phyloP scores from a whole-genome alignment of 64 coral and sea anemone species.

The Catalaphyllia jardinei region DNA sequence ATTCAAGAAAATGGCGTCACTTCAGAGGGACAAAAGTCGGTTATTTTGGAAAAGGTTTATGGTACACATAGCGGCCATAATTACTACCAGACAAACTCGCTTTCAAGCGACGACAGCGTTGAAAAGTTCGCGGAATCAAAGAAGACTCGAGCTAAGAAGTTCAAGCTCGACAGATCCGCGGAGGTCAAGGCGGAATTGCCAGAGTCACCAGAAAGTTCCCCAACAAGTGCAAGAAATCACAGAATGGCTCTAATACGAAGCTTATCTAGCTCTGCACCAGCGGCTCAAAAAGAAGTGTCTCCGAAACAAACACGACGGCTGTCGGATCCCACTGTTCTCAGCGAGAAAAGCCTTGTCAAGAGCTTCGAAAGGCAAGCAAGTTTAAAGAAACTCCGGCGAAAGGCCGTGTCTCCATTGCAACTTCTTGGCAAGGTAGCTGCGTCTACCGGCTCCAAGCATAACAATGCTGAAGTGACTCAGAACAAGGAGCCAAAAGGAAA shows the following conservation, averaged over 20 bases:
- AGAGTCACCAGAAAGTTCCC: neutral
- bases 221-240: neutral
- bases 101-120: neutral
- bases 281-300: neutral
- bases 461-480: neutral
- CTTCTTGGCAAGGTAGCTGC: slow-evolving; percentile 6
- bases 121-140: neutral
- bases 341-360: neutral
- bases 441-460: neutral
- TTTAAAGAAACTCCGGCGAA: slow-evolving; percentile 18
- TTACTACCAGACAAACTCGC: slow-evolving; percentile 11
- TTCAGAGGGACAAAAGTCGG: neutral
- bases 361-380: neutral
- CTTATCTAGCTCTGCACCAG: neutral
- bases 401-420: slow-evolving; percentile 19
- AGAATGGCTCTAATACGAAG: slow-evolving; percentile 11
- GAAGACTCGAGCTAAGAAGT: neutral
- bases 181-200: neutral
- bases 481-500: neutral
- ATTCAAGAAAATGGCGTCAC: neutral
- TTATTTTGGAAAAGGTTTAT: neutral
- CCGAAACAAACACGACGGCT: neutral
- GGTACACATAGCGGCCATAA: neutral
- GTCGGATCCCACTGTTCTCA: neutral
- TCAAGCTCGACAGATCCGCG: neutral